These are phyloP conservation scores for Philopotamus ludificatus DNA, from an alignment of 1,140 invertebrate genomes.

Conservation along the genomic window DNA sequence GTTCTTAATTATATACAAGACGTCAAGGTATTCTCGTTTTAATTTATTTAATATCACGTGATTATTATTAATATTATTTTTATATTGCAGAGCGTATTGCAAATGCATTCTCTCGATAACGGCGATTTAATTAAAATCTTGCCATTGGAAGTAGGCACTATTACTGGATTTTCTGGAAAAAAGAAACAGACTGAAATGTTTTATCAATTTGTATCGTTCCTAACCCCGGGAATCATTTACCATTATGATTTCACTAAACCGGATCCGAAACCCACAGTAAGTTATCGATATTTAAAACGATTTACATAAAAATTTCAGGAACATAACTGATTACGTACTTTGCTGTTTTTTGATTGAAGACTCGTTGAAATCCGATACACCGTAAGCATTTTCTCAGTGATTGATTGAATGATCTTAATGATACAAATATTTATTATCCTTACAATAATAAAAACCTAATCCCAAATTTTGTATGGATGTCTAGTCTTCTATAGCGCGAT, in stretches of 20 bases:
- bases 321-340: not conserved
- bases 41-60: not conserved
- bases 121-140: conserved; percentile 74
- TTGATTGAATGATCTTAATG: too few species aligned
- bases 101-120: conserved; percentile 74
- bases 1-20: conserved; percentile 89
- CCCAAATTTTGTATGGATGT: too few species aligned
- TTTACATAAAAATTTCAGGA: conserved; percentile 5
- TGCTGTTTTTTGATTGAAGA: too few species aligned
- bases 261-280: conserved; percentile 65
- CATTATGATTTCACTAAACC: conserved; percentile 74
- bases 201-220: conserved; percentile 91
- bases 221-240: conserved; percentile 90
- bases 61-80: conserved; percentile 25
- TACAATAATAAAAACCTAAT: too few species aligned
- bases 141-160: conserved; percentile 81
- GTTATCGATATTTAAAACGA: conserved; percentile 42
- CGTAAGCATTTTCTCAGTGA: too few species aligned
- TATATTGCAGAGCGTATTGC: conserved; percentile 72
- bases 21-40: conserved; percentile 73
- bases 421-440: too few species aligned
- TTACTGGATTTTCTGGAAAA: conserved; percentile 81
- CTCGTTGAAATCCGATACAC: too few species aligned
- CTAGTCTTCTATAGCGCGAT: too few species aligned
- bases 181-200: conserved; percentile 88